These are phyloP conservation scores for Calliphora vicina DNA, from an alignment of 1,140 invertebrate species.

Conservation along the genomic window DNA sequence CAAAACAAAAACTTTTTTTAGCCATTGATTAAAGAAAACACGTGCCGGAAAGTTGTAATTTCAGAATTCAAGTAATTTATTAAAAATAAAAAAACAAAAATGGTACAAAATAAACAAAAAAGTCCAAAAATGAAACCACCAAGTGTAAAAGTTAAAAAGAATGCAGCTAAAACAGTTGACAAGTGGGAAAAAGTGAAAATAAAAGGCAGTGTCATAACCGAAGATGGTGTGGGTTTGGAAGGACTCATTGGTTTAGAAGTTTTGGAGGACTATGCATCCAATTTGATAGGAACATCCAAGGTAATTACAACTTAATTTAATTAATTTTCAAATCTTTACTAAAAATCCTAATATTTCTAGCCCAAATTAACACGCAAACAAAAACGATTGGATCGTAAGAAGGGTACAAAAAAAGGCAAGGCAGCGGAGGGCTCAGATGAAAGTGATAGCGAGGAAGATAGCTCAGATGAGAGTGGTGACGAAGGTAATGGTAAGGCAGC, in stretches of 20 bases:
- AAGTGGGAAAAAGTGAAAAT: conserved; percentile 60
- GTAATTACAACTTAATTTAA: neutral
- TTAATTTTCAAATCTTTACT: no score
- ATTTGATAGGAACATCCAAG: conserved; percentile 44
- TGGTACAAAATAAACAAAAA: conserved; percentile 23
- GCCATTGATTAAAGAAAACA: conserved; percentile 9
- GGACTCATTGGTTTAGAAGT: conserved; percentile 60
- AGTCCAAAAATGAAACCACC: neutral
- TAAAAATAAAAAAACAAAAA: conserved; percentile 18
- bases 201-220: conserved; percentile 57
- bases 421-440: conserved; percentile 26
- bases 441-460: conserved; percentile 36
- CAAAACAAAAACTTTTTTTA: conserved; percentile 8
- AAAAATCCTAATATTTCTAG: neutral
- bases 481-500: neutral
- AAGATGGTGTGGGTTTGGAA: conserved; percentile 55
- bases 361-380: conserved; percentile 33
- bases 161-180: neutral
- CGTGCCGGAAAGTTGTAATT: conserved; percentile 24
- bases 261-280: conserved; percentile 55
- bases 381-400: conserved; percentile 38
- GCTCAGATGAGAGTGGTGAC: neutral
- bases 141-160: conserved; percentile 11
- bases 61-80: neutral
- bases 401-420: conserved; percentile 40